Base-by-base conservation (phyloP, 2,888 invertebrate genomes). In the Napeogenes sylphis region DNA sequence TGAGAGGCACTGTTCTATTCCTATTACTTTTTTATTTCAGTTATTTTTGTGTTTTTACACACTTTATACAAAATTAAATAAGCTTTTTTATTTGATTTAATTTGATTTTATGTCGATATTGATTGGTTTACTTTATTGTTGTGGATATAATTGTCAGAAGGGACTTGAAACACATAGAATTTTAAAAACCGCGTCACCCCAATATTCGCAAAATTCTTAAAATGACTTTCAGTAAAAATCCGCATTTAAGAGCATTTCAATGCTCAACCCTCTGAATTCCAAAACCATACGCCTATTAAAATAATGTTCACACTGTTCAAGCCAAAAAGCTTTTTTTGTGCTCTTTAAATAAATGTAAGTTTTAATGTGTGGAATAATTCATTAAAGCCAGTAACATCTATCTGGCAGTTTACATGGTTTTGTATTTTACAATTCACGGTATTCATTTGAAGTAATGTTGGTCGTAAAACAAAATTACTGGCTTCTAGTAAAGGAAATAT, bases 161-260 rank as follows among this genome's bases (percentile, higher is more conserved):
- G 1, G 21, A 21, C 21, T 21, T 21, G 21, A 21, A 21, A 21
- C 21, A 21, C 21, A 1, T 21, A 21, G 21, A 1, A 55, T 57
- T 69, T 63, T 70, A 68, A 73, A 73, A 72, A 64, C 56, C 64
- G 51, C 66, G 55, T 64, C 6, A 57, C 61, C 66, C 61, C 54
- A 61, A 59, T 57, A 56, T 65, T 63, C 59, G 53, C 56, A 59
- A 21, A 21, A 47, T 58, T 72, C 73, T 67, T 67, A 66, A 64
- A 68, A 35, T 35, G 4, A 5, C 35, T 35, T 35, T 35, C 6
- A 35, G 4, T 35, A 69, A 71, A 70, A 71, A 69, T 64, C 63
- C 68, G 46, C 68, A 63, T 73, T 73, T 68, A 66, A 68, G 64
- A 71, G 63, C 66, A 61, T 70, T 70, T 67, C 59, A 58, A 69